Base-by-base conservation (phyloP, 2,888 invertebrate genomes). In the Macroteleia sp. region DNA sequence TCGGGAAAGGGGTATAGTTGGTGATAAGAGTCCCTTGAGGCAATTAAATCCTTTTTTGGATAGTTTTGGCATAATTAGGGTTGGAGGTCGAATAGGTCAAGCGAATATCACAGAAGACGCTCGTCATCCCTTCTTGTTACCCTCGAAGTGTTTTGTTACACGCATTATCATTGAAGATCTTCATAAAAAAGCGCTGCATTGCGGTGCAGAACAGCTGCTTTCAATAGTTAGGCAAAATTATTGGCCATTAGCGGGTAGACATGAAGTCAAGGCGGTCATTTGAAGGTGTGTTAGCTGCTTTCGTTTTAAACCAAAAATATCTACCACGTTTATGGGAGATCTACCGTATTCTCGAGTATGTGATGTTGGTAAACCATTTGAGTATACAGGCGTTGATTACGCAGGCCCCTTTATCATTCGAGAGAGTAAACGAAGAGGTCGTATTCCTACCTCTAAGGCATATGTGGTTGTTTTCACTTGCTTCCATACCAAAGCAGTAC, bases 401-500 rank as follows among this genome's bases (percentile, higher is more conserved):
- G 80, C 75, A 0, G 84, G 83, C 3, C 83, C 83, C 0, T 59
- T 82, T 39, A 16, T 41, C 10, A 20, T 83, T 14, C 56, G 69
- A 1, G 57, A 74, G 17, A 64, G 50, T 14, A 44, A 44, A 39
- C 46, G 77, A 16, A 54, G 81, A 41, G 66, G 59, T 8, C 25
- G 69, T 6, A 28, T 50, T 5, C 42, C 56, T 1, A 54, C 46
- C 2, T 52, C 41, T 2, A 69, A 75, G 30, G 46, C 50, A 19
- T 75, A 75, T 12, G 61, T 61, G 1, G 67, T 54, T 3, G 50
- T 74, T 0, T 89, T 88, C 44, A 73, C 86, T 4, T 89, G 88
- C 54, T 75, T 88, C 19, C 8, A 20, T n/a, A 59, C 59, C 0
- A 61, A 61, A 19, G 61, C 61, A n/a, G 14, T 44, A n/a, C 61